phyloP scores from a whole-genome alignment of 2,888 invertebrate species.

The Microlaimidae sp. region DNA sequence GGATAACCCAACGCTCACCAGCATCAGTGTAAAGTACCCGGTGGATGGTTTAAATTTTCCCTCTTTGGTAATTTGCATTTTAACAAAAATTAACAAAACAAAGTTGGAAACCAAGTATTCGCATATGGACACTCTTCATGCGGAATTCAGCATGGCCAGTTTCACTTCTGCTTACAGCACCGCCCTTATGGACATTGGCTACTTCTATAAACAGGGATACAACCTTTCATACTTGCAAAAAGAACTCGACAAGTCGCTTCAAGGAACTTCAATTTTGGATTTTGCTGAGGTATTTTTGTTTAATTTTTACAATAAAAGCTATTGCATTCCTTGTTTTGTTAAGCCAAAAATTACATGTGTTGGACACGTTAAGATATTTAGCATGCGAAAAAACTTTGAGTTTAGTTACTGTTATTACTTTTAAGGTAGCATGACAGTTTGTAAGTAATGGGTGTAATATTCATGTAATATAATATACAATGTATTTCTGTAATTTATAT shows the following conservation, averaged over 20 bases:
- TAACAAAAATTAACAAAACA: background rate
- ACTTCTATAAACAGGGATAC: background rate
- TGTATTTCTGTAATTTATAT: too few relatives aligned
- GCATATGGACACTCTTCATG: background rate
- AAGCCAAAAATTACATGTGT: too few relatives aligned
- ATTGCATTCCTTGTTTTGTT: too few relatives aligned
- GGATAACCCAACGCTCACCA: constrained; percentile 4
- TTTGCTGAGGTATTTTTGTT: background rate
- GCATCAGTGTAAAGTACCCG: background rate
- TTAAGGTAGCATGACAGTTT: too few relatives aligned
- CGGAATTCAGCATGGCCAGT: constrained; percentile 5
- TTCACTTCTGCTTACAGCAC: constrained; percentile 10
- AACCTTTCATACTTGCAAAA: background rate
- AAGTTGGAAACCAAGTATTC: background rate
- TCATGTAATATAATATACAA: too few relatives aligned
- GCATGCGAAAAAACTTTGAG: too few relatives aligned
- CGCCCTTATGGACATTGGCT: constrained; percentile 1
- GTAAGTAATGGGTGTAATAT: too few relatives aligned
- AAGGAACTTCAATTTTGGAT: background rate
- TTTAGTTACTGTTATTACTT: too few relatives aligned
- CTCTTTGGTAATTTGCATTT: constrained; percentile 3
- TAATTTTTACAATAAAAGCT: too few relatives aligned
- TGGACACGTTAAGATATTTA: too few relatives aligned
- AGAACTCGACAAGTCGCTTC: background rate
- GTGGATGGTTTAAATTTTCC: constrained; percentile 4